phyloP scores from a whole-genome alignment of 2,888 invertebrate species.

The Lasioglossum marginatum region DNA sequence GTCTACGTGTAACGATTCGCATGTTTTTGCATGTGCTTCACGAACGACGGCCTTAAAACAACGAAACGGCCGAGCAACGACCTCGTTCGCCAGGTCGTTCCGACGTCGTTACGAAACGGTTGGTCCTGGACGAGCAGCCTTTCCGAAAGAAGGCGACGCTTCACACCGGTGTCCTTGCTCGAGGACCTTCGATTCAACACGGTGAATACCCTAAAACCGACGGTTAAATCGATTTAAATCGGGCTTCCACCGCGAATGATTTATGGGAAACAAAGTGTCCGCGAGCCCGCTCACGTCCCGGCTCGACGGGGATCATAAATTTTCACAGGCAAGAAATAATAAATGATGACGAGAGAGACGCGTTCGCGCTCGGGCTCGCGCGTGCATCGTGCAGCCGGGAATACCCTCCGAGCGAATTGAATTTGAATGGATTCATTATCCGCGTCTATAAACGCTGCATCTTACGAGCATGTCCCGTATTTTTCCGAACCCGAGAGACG shows the following conservation, averaged over 20 bases:
- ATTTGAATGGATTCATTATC: conserved; percentile 69
- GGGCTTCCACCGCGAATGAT: conserved; percentile 1
- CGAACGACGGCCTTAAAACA: conserved; percentile 55
- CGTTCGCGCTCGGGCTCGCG: conserved; percentile 15
- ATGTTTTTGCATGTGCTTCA: conserved; percentile 46
- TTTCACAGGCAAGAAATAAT: conserved; percentile 11
- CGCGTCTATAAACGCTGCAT: conserved; percentile 54
- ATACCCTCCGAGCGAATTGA: conserved; percentile 59
- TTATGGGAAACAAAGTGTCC: conserved; percentile 18
- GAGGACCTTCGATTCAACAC: neutral
- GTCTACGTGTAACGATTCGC: conserved; percentile 60
- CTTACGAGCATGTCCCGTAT: conserved; percentile 21
- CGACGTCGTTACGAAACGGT: conserved; percentile 48
- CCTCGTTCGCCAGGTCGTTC: conserved; percentile 49
- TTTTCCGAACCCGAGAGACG: neutral
- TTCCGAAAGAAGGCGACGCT: neutral
- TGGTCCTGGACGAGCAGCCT: conserved; percentile 16
- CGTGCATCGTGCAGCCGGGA: neutral
- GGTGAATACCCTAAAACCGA: conserved; percentile 4
- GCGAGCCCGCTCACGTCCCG: neutral
- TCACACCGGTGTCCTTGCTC: neutral
- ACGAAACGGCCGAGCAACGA: conserved; percentile 58
- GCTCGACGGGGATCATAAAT: conserved; percentile 20
- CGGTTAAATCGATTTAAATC: conserved; percentile 2
- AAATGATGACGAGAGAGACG: conserved; percentile 25